phyloP scores from a whole-genome alignment of 2,888 invertebrate species.

The Leuctra nigra region DNA sequence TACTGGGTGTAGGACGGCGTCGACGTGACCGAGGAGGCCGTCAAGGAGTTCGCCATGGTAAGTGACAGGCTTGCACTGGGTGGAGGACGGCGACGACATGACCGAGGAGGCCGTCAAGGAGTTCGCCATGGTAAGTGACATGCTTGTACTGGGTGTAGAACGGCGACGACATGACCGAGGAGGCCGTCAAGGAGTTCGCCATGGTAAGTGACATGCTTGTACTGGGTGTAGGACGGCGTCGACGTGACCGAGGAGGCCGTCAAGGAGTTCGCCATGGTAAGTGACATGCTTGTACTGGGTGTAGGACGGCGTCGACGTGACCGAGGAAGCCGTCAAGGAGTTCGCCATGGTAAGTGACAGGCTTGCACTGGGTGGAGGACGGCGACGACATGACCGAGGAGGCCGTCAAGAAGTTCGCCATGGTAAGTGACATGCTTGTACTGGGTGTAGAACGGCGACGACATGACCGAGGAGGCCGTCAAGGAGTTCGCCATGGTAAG shows the following conservation, averaged over 20 bases:
- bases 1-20: slow-evolving; percentile 41
- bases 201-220: slow-evolving; percentile 45
- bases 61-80: no score
- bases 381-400: slow-evolving; percentile 36
- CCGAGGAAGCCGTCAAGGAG: slow-evolving; percentile 43
- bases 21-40: slow-evolving; percentile 39
- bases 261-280: slow-evolving; percentile 49
- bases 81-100: slow-evolving; percentile 38
- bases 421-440: no score
- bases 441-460: no score
- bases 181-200: slow-evolving; percentile 48
- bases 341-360: slow-evolving; percentile 49
- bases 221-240: no score
- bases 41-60: slow-evolving; percentile 50
- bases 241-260: slow-evolving; percentile 42
- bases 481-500: slow-evolving; percentile 49
- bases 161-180: slow-evolving; percentile 36
- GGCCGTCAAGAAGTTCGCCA: slow-evolving; percentile 48
- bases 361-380: no score
- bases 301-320: slow-evolving; percentile 35
- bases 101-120: slow-evolving; percentile 44
- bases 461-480: slow-evolving; percentile 41
- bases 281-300: no score
- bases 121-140: slow-evolving; percentile 48
- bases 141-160: no score